Evolutionary conservation across 2,797 vertebrate species (phyloP).

Genomic region (Acanthurus lineatus): DNA sequence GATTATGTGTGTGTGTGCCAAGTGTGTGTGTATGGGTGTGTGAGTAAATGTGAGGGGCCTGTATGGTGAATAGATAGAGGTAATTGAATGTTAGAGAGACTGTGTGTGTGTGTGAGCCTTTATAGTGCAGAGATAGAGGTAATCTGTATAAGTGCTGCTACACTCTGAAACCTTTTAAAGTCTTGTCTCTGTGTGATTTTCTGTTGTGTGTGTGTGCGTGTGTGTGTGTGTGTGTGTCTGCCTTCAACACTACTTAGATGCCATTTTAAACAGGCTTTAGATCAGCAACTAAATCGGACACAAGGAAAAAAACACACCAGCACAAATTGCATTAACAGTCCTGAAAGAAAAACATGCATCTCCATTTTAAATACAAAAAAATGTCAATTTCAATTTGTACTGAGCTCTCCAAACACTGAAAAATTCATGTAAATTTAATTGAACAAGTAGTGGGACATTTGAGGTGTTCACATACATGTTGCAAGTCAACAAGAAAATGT

Average conservation of each 20-base stretch:
- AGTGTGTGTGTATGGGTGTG: constrained; percentile 19
- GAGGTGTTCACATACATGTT: too few species aligned
- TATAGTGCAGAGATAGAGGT: constrained; percentile 72
- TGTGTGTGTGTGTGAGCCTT: constrained; percentile 43
- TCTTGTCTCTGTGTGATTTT: constrained; percentile 69
- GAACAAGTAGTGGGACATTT: too few species aligned
- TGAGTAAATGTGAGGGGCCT: constrained; percentile 2
- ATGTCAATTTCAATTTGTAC: too few species aligned
- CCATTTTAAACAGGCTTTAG: constrained; percentile 50
- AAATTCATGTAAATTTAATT: too few species aligned
- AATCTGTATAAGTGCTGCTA: constrained; percentile 81
- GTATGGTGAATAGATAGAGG: constrained; percentile 64
- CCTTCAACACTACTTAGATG: constrained; percentile 37
- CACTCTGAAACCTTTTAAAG: constrained; percentile 76
- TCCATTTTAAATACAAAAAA: background rate
- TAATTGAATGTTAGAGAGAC: constrained; percentile 70
- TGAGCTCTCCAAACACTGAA: too few species aligned
- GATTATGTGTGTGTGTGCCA: constrained; percentile 38
- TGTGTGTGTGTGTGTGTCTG: constrained; percentile 15
- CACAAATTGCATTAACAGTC: constrained; percentile 1
- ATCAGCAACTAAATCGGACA: constrained; percentile 38
- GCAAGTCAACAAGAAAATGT: too few species aligned
- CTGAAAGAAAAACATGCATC: background rate
- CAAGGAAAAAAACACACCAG: constrained; percentile 2
- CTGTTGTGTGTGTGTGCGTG: constrained; percentile 39